These are phyloP conservation scores for Stercorarius parasiticus DNA, from an alignment of 2,113 vertebrate genomes.

Conservation along the genomic window DNA sequence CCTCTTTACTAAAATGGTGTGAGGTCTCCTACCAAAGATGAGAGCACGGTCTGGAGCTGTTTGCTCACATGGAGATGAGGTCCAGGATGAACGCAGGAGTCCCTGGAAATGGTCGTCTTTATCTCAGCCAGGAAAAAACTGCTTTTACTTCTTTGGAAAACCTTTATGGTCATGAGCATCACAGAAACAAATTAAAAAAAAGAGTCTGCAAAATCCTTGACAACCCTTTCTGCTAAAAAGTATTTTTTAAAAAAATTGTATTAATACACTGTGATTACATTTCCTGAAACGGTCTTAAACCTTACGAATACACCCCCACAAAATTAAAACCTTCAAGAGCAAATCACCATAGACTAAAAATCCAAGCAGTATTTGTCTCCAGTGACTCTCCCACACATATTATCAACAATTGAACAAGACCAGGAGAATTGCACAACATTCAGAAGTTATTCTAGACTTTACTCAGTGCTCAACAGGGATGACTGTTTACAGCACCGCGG, in stretches of 20 bases:
- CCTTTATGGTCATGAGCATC: accelerated
- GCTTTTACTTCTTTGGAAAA: neutral
- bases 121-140: neutral
- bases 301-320: neutral
- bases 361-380: neutral
- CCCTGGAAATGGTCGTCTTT: neutral
- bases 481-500: neutral
- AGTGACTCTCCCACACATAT: neutral
- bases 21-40: neutral
- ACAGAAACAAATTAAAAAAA: neutral
- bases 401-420: neutral
- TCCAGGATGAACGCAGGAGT: neutral
- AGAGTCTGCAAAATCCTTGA: neutral
- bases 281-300: neutral
- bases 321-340: neutral
- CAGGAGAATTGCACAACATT: neutral
- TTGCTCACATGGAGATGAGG: accelerated
- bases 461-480: neutral
- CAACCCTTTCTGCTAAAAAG: neutral
- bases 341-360: neutral
- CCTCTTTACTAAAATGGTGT: neutral
- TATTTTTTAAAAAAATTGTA: accelerated
- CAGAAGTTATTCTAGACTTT: neutral
- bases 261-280: neutral
- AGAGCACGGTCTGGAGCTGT: neutral